Conservation (phyloP, 2,888 invertebrate species). For the Brachyptera putata region DNA sequence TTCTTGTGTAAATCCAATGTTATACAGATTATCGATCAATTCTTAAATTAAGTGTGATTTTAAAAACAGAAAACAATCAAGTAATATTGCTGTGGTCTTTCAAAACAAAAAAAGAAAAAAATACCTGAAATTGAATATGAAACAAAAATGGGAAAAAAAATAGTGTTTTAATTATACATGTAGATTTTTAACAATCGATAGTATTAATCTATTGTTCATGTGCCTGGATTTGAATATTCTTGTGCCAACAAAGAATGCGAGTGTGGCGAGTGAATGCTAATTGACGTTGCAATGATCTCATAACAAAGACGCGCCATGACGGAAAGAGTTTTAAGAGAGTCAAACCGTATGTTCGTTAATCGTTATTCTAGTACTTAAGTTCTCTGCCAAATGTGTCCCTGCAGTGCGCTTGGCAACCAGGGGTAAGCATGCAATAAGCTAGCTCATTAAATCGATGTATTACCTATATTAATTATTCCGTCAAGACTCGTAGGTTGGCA, state of each 20-base stretch:
- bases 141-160: slow-evolving; percentile 23
- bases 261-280: slow-evolving; percentile 7
- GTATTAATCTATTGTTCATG: slow-evolving; percentile 36
- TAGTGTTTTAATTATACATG: slow-evolving; percentile 34
- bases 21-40: slow-evolving; percentile 23
- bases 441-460: slow-evolving; percentile 31
- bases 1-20: slow-evolving; percentile 34
- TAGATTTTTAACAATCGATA: slow-evolving; percentile 36
- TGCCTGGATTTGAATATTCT: slow-evolving; percentile 35
- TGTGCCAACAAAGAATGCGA: slow-evolving; percentile 34
- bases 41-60: slow-evolving; percentile 34
- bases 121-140: slow-evolving; percentile 32
- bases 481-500: slow-evolving; percentile 10
- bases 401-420: background rate
- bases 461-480: slow-evolving; percentile 25
- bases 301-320: slow-evolving; percentile 27
- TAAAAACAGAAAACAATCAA: slow-evolving; percentile 35
- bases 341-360: slow-evolving; percentile 29
- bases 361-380: slow-evolving; percentile 33
- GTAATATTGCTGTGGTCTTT: slow-evolving; percentile 36
- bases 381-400: slow-evolving; percentile 31
- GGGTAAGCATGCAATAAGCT: slow-evolving; percentile 27
- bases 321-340: no score
- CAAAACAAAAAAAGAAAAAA: slow-evolving; percentile 33
- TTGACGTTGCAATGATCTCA: slow-evolving; percentile 29